Conservation (phyloP, 2,113 vertebrate species). For the Oceanites oceanicus region DNA sequence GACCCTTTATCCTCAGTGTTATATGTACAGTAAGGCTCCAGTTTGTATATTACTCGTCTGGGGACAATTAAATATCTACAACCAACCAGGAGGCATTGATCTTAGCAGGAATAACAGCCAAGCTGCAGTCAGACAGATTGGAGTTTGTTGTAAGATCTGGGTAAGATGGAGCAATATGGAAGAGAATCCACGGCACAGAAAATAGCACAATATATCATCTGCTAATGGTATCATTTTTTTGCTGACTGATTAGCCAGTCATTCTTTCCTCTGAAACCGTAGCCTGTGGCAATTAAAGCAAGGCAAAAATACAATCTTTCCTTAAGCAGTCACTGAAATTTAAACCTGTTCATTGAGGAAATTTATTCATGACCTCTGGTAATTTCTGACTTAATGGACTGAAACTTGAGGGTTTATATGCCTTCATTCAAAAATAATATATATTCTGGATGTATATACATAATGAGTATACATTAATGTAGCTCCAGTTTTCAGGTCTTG, state of each 20-base stretch:
- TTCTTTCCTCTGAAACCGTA: neutral
- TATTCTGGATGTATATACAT: neutral
- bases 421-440: neutral
- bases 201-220: neutral
- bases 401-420: neutral
- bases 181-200: neutral
- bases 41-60: neutral
- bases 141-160: conserved; percentile 7
- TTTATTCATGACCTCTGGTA: neutral
- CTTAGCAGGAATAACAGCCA: neutral
- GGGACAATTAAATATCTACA: conserved; percentile 12
- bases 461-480: neutral
- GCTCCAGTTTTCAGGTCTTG: neutral
- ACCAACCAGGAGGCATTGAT: neutral
- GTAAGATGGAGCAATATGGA: neutral
- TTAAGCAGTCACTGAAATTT: conserved; percentile 28
- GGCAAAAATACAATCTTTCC: conserved; percentile 7
- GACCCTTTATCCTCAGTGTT: conserved; percentile 11
- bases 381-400: conserved; percentile 30
- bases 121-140: neutral
- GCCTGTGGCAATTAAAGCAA: conserved; percentile 16
- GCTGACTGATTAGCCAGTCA: neutral
- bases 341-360: conserved; percentile 6
- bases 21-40: neutral
- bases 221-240: neutral